Conservation (phyloP, 2,888 invertebrate species). For the Dicranocentrus wangi region DNA sequence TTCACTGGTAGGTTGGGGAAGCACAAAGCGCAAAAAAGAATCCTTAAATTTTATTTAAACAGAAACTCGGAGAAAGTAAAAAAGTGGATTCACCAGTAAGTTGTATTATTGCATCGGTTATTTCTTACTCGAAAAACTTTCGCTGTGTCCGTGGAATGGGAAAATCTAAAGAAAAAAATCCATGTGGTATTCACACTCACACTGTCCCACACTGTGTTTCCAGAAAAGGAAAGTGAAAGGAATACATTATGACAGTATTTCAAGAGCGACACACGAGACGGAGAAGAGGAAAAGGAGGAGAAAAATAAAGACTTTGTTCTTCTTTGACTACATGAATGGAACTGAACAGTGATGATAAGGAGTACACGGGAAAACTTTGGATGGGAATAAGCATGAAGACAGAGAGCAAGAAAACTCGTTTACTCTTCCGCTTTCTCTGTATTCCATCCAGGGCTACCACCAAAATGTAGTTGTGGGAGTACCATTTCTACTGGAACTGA, state of each 20-base stretch:
- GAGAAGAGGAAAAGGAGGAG: background rate
- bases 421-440: background rate
- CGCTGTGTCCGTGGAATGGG: too few species aligned
- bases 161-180: slow-evolving; percentile 18
- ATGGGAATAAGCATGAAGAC: background rate
- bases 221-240: background rate
- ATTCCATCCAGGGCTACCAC: too few species aligned
- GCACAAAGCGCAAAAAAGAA: too few species aligned
- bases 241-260: background rate
- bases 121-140: background rate
- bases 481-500: too few species aligned
- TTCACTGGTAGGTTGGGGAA: too few species aligned
- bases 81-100: background rate
- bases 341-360: slow-evolving; percentile 21
- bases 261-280: background rate
- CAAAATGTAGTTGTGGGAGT: too few species aligned
- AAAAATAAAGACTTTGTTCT: slow-evolving; percentile 32
- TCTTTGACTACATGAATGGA: slow-evolving; percentile 26
- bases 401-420: background rate
- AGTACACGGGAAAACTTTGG: slow-evolving; percentile 13
- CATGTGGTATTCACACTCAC: background rate
- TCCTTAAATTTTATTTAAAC: too few species aligned
- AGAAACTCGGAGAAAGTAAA: background rate
- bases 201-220: background rate
- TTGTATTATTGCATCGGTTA: background rate